Evolutionary conservation across 2,888 invertebrate genomes (phyloP).

Genomic region (Tenodera sinensis): DNA sequence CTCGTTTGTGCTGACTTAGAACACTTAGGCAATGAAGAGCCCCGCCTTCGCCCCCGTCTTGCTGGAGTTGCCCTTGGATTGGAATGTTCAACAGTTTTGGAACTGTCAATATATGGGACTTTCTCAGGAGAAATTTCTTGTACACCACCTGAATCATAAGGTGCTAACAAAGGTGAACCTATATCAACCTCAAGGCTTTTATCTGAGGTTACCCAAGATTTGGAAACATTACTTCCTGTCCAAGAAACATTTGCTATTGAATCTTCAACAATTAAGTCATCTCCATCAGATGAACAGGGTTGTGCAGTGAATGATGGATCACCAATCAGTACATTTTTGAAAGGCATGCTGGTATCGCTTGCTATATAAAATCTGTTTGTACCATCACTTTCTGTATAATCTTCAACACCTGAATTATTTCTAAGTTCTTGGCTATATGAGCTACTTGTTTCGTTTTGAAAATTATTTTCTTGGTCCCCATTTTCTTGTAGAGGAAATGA

Average conservation of each 20-base stretch:
- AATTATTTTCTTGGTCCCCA: background rate
- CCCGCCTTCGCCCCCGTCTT: background rate
- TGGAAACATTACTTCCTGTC: background rate
- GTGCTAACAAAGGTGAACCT: background rate
- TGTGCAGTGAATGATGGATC: constrained; percentile 17
- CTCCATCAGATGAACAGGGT: background rate
- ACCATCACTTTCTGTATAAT: background rate
- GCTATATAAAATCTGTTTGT: background rate
- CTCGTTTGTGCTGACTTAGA: background rate
- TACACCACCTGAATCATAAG: background rate
- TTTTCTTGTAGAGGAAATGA: background rate
- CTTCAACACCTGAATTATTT: background rate
- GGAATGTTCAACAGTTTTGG: background rate
- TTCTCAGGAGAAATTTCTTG: background rate
- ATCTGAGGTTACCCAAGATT: background rate
- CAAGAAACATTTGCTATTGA: background rate
- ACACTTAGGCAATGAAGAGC: background rate
- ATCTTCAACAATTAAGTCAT: background rate
- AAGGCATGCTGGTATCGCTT: background rate
- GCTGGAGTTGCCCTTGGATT: too few relatives aligned
- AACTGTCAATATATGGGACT: background rate
- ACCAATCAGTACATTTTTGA: constrained; percentile 5
- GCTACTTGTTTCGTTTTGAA: background rate
- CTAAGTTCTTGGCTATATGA: background rate
- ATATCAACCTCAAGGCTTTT: background rate